Evolutionary conservation across 2,888 invertebrate genomes (phyloP).

Genomic region (Drosophila emarginata): DNA sequence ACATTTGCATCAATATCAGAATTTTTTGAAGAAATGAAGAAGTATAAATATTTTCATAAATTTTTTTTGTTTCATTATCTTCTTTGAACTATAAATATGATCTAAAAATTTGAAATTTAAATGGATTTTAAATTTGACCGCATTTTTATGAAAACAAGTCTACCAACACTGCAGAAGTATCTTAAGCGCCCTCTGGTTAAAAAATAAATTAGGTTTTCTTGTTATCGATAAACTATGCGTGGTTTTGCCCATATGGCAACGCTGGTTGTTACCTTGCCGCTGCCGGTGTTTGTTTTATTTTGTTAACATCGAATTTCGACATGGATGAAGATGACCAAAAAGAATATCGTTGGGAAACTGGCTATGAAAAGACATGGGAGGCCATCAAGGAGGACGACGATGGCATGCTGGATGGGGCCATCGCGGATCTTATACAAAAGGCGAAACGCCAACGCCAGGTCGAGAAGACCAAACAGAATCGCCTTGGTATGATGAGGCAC

Average conservation of each 20-base stretch:
- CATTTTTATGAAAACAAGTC: neutral
- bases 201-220: neutral
- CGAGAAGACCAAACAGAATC: constrained; percentile 87
- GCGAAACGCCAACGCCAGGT: constrained; percentile 91
- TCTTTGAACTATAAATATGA: no score
- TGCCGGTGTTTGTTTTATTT: constrained; percentile 5
- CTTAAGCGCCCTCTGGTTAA: neutral
- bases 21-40: no score
- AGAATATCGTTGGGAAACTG: constrained; percentile 97
- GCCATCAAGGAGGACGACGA: constrained; percentile 98
- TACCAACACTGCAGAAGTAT: neutral
- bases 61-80: no score
- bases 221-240: neutral
- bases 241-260: neutral
- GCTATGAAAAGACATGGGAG: constrained; percentile 98
- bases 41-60: no score
- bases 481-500: constrained; percentile 99
- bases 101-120: no score
- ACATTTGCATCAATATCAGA: no score
- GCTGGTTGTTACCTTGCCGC: neutral
- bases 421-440: constrained; percentile 95
- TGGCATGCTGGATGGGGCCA: constrained; percentile 94
- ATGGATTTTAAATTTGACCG: neutral
- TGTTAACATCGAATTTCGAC: neutral
- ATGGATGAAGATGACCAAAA: constrained; percentile 87